A percentile compares a stretch with the other conserved stretches of the same genome.
phyloP scores from a whole-genome alignment of 2,888 invertebrate species.

The Eristalinus aeneus region DNA sequence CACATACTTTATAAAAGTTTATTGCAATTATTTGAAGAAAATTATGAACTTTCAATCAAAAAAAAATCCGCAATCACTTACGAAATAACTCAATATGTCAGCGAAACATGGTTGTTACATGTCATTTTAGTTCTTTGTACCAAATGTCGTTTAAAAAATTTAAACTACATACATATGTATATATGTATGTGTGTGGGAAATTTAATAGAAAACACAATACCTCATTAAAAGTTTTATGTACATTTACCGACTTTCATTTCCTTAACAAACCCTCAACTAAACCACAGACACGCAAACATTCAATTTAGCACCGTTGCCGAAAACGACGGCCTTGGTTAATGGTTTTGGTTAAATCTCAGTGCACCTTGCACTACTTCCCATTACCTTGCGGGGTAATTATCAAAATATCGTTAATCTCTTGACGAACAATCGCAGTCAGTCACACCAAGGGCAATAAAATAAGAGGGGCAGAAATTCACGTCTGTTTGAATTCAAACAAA shows the following conservation, averaged over 20 bases:
- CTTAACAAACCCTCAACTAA: background rate
- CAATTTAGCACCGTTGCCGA: background rate
- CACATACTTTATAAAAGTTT: too few species aligned
- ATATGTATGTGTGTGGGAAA: too few species aligned
- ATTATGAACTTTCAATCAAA: too few species aligned
- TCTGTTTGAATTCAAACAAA: background rate
- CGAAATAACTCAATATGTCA: too few species aligned
- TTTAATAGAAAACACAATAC: too few species aligned
- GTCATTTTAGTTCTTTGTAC: too few species aligned
- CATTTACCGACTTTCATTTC: background rate
- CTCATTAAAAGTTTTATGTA: too few species aligned
- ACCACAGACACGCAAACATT: background rate
- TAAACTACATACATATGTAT: too few species aligned
- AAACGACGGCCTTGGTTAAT: background rate
- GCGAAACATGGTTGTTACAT: too few species aligned
- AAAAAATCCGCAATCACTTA: too few species aligned
- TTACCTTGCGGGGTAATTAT: background rate
- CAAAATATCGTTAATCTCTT: background rate
- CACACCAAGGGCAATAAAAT: background rate
- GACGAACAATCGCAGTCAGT: background rate
- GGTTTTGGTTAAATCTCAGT: background rate
- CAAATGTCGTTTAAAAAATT: too few species aligned
- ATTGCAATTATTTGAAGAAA: too few species aligned
- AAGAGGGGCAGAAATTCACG: background rate
- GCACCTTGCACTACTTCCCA: background rate